Evolutionary conservation across 2,888 invertebrate species (phyloP), one percentile per base, ranked within the genome.

Genomic region (Carabus problematicus): DNA sequence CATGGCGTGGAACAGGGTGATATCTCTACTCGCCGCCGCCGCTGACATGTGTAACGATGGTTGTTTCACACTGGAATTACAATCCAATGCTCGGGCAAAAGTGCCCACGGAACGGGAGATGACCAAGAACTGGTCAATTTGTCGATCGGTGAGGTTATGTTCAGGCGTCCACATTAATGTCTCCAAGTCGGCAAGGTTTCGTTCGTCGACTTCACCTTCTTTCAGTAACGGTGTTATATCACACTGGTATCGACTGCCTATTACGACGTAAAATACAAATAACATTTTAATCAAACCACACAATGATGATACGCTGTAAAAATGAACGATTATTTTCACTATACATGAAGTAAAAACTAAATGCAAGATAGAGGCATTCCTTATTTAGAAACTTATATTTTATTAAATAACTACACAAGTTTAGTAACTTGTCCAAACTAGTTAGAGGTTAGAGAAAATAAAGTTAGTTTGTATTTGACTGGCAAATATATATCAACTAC

Each of bases 31-130:
- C 73, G 99, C 99, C 72, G 98, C 98, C 67, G 99, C 98, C 72
- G 98, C 99, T 78, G 97, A 97, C 97, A 99, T 97, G 84, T 99
- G 98, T 76, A 99, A 87, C 78, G 96, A 96, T 71, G 99, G 98
- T 81, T 99, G 97, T 82, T 98, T 96, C 58, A 98, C 95, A 75
- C 97, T 96, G 82, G 97, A 97, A 76, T 97, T 97, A 84, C 97
- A 97, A 85, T 99, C 99, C 74, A 99, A 88, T 71, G 99, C 98
- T 75, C 99, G 90, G 73, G 98, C 97, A 86, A 99, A 99, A 73
- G 99, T 99, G 75, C 99, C 98, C 75, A 99, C 96, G 59, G 98
- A 97, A 77, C 94, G 90, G 73, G 91, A 92, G 74, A 92, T 91
- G 77, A 98, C 97, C 77, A 98, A 89, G 85, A 98, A 99, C 85